Percentiles rank a stretch among this genome's conserved stretches.
phyloP scores from a whole-genome alignment of 2,113 vertebrate species.

The Deroptyus accipitrinus region DNA sequence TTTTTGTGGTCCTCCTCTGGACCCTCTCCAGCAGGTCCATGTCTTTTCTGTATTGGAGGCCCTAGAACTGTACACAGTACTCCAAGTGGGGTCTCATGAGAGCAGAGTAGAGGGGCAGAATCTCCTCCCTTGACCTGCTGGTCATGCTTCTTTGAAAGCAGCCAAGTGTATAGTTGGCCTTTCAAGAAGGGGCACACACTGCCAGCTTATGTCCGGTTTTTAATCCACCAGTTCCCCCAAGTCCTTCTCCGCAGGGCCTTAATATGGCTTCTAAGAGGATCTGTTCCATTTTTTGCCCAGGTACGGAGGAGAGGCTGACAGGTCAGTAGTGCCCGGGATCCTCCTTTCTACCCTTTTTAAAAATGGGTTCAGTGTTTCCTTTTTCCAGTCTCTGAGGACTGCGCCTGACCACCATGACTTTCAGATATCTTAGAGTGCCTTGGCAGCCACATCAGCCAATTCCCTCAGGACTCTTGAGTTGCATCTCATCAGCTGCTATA shows the following conservation, averaged over 20 bases:
- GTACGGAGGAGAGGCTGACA: background rate
- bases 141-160: background rate
- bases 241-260: background rate
- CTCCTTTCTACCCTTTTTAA: background rate
- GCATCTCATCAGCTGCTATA: background rate
- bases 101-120: background rate
- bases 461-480: background rate
- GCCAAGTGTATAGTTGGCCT: background rate
- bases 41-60: background rate
- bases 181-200: accelerated
- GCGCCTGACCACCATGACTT: background rate
- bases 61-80: background rate
- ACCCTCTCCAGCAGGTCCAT: background rate
- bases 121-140: background rate
- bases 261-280: background rate
- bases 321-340: background rate
- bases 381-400: background rate
- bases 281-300: background rate
- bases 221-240: background rate
- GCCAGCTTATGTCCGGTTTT: accelerated
- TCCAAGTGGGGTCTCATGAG: background rate
- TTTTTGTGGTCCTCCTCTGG: background rate
- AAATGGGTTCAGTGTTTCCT: background rate
- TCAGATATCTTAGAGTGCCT: background rate
- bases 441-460: background rate